Evolutionary conservation across 2,113 vertebrate species (phyloP).

Genomic region (Melanerpes aurifrons): DNA sequence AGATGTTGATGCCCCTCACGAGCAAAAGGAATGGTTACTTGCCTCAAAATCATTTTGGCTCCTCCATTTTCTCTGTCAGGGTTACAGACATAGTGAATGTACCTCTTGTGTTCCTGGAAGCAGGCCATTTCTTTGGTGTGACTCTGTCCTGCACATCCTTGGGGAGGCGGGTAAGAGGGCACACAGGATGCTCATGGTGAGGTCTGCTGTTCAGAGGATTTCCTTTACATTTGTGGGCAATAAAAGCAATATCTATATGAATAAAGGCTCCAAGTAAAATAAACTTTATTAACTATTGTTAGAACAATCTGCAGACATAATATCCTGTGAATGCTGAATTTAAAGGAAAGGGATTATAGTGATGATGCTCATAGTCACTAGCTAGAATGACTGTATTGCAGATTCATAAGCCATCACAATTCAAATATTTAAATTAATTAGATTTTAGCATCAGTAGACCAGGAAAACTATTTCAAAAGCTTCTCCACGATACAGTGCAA

Average conservation of each 20-base stretch:
- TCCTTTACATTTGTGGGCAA: background rate
- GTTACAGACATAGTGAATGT: background rate
- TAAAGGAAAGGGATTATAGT: background rate
- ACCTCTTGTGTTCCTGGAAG: background rate
- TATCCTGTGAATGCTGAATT: background rate
- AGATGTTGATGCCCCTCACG: background rate
- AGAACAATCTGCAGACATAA: background rate
- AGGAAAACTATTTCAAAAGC: constrained; percentile 1
- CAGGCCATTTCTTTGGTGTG: background rate
- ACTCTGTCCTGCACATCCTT: background rate
- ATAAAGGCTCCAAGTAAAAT: constrained; percentile 8
- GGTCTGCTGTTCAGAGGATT: background rate
- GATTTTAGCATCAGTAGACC: background rate
- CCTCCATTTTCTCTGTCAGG: background rate
- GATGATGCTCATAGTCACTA: background rate
- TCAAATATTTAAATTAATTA: background rate
- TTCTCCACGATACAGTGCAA: background rate
- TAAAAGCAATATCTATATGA: background rate
- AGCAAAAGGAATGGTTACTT: background rate
- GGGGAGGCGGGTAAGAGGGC: background rate
- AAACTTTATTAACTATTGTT: background rate
- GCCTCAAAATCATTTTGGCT: background rate
- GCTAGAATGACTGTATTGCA: background rate
- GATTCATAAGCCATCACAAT: background rate
- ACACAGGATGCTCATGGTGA: rapidly evolving